A percentile compares a stretch with the other conserved stretches of the same genome.
phyloP scores from a whole-genome alignment of 35 echinoderm and acorn worm genomes.

The Apostichopus parvimensis region DNA sequence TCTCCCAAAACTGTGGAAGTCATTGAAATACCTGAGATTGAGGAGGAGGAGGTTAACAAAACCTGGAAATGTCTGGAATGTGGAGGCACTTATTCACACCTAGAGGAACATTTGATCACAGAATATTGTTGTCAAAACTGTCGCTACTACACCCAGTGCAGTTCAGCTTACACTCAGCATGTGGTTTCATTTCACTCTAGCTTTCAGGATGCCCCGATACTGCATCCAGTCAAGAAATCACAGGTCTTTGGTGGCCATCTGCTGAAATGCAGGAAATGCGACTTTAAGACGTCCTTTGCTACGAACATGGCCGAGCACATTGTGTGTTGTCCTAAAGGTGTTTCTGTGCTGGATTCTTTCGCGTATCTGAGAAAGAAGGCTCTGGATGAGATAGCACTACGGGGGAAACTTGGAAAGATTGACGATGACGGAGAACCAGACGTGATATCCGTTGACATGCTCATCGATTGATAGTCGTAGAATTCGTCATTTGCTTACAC shows the following conservation, averaged over 20 bases:
- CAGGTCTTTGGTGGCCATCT: conserved; percentile 4
- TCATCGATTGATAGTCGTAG: background rate
- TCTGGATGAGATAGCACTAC: conserved; percentile 24
- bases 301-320: conserved; percentile 44
- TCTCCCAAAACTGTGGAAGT: background rate
- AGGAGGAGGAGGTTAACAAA: conserved; percentile 27
- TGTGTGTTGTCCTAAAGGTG: conserved; percentile 25
- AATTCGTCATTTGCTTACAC: no score
- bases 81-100: background rate
- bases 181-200: conserved; percentile 51
- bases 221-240: conserved; percentile 51
- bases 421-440: background rate
- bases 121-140: conserved; percentile 36
- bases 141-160: conserved; percentile 45
- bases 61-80: conserved; percentile 55
- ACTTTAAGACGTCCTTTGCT: conserved; percentile 40
- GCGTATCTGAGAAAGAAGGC: conserved; percentile 11
- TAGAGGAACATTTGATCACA: conserved; percentile 31
- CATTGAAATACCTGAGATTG: background rate
- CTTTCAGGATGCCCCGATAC: conserved; percentile 3
- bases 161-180: conserved; percentile 45
- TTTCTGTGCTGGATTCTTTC: conserved; percentile 36
- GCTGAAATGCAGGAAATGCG: conserved; percentile 35
- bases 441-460: background rate
- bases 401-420: background rate